Conservation (phyloP, 2,888 invertebrate species). For the Drosophila nr. perissopoda region DNA sequence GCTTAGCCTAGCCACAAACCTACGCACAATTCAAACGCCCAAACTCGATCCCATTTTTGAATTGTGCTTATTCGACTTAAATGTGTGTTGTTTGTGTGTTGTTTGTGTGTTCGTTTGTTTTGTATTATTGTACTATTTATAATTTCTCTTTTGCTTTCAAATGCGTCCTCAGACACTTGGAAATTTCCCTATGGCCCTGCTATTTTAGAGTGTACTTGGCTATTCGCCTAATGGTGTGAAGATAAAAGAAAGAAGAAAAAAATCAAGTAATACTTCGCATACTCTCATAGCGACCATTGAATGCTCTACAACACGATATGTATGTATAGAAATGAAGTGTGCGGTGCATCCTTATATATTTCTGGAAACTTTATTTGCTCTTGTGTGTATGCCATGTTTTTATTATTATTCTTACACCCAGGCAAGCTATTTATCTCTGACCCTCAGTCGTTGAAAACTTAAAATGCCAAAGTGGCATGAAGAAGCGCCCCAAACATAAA, state of each 20-base stretch:
- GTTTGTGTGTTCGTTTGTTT: constrained; percentile 1
- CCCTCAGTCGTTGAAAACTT: constrained; percentile 31
- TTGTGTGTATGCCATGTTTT: neutral
- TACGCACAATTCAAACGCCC: constrained; percentile 38
- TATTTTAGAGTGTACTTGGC: constrained; percentile 53
- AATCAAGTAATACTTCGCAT: constrained; percentile 1
- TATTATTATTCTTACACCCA: neutral
- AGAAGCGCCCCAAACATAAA: constrained; percentile 13
- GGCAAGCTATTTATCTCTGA: constrained; percentile 4
- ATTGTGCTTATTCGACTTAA: constrained; percentile 2
- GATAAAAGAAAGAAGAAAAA: constrained; percentile 54
- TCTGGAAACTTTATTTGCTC: neutral
- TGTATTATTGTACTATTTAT: constrained; percentile 45
- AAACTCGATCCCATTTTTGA: constrained; percentile 31
- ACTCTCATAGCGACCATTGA: neutral
- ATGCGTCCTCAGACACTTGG: constrained; percentile 49
- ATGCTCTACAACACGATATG: constrained; percentile 23
- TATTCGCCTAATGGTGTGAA: constrained; percentile 50
- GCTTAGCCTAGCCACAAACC: constrained; percentile 48
- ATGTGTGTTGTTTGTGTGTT: constrained; percentile 2
- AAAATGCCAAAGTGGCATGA: constrained; percentile 7
- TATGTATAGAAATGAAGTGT: neutral
- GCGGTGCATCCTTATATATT: neutral
- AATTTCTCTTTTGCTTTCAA: constrained; percentile 49
- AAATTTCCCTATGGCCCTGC: constrained; percentile 57